Percentiles rank a stretch among this genome's conserved stretches.
These are phyloP conservation scores for Euspilapteryx auroguttella DNA, from an alignment of 2,888 invertebrate species.

Conservation along the genomic window DNA sequence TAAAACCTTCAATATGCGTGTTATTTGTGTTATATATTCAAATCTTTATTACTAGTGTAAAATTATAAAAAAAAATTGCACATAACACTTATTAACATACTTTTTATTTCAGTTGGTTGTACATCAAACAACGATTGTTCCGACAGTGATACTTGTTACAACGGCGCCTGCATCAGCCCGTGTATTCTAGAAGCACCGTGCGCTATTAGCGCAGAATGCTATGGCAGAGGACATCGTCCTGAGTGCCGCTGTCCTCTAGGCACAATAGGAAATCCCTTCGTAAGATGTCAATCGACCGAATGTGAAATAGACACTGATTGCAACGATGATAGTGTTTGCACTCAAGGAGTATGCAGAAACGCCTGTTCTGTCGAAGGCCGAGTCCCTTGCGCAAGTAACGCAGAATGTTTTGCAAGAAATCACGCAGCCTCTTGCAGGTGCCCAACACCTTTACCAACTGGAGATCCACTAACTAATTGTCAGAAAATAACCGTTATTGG, in stretches of 20 bases:
- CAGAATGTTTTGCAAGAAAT: slow-evolving; percentile 77
- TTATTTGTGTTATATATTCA: too few relatives aligned
- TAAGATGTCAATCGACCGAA: slow-evolving; percentile 75
- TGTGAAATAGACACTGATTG: slow-evolving; percentile 81
- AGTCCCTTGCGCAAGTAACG: slow-evolving; percentile 82
- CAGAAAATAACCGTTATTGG: slow-evolving; percentile 48
- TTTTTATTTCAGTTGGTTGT: slow-evolving; percentile 80
- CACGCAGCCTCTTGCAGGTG: slow-evolving; percentile 83
- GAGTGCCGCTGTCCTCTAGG: slow-evolving; percentile 79
- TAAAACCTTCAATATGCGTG: too few relatives aligned
- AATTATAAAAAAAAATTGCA: too few relatives aligned
- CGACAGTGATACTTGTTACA: slow-evolving; percentile 79
- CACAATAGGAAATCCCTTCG: slow-evolving; percentile 78
- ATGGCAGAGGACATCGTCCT: slow-evolving; percentile 76
- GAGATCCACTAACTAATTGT: slow-evolving; percentile 80
- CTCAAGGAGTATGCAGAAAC: slow-evolving; percentile 73
- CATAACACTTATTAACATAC: too few relatives aligned
- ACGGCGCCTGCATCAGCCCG: slow-evolving; percentile 80
- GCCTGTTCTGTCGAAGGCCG: slow-evolving; percentile 70
- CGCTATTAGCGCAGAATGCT: slow-evolving; percentile 82
- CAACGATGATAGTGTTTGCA: slow-evolving; percentile 73
- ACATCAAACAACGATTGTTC: slow-evolving; percentile 80
- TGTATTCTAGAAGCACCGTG: slow-evolving; percentile 81
- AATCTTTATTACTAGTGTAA: too few relatives aligned
- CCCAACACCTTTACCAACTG: slow-evolving; percentile 75